These are phyloP conservation scores for Scophthalmus maximus DNA, from an alignment of 2,113 vertebrate species.

Conservation along the genomic window DNA sequence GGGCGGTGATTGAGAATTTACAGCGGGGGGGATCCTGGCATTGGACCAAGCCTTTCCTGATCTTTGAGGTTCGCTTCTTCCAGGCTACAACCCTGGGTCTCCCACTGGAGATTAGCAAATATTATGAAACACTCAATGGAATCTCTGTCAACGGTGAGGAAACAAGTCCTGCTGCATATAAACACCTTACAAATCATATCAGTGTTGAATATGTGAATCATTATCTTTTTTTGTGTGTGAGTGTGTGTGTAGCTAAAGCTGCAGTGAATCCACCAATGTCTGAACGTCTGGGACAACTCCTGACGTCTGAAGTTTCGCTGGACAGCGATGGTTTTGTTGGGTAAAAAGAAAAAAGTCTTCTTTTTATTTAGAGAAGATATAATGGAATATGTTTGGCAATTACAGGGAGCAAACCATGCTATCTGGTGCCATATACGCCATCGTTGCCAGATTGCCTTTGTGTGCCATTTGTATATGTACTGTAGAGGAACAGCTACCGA, in stretches of 20 bases:
- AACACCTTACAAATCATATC: background rate
- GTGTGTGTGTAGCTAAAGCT: constrained; percentile 69
- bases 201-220: background rate
- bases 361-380: background rate
- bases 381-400: background rate
- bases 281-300: constrained; percentile 67
- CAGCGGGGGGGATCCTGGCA: constrained; percentile 76
- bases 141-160: constrained; percentile 78
- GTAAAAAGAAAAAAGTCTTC: constrained; percentile 61
- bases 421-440: background rate
- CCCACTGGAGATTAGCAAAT: constrained; percentile 84
- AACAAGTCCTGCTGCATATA: background rate
- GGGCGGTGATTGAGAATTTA: constrained; percentile 65
- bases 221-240: background rate
- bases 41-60: constrained; percentile 72
- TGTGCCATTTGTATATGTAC: no score
- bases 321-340: constrained; percentile 79
- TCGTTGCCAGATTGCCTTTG: background rate
- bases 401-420: background rate
- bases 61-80: constrained; percentile 77
- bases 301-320: constrained; percentile 73
- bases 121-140: constrained; percentile 64
- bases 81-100: constrained; percentile 80
- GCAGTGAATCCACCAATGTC: constrained; percentile 64
- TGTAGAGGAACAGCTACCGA: background rate